Percentiles rank a stretch among this genome's conserved stretches.
These are phyloP conservation scores for Phenganax stokvisi DNA, from an alignment of 92 coral and sea anemone species.

Conservation along the genomic window DNA sequence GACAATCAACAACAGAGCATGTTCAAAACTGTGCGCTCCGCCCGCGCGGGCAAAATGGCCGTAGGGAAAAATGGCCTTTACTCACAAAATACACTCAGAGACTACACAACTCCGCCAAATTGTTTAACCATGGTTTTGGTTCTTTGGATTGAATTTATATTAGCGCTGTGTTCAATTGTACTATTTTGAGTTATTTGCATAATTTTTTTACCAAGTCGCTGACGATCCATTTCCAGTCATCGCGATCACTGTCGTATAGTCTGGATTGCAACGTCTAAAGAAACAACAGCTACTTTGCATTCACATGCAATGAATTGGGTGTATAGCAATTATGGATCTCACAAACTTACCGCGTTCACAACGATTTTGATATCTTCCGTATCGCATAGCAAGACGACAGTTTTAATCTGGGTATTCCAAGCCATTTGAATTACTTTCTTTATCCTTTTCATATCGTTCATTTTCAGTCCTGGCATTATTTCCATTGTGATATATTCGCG, in stretches of 20 bases:
- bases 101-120: no score
- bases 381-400: constrained; percentile 68
- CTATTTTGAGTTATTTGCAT: not conserved
- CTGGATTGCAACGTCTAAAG: constrained; percentile 29
- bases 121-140: no score
- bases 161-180: no score
- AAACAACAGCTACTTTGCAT: not conserved
- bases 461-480: constrained; percentile 75
- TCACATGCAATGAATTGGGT: not conserved
- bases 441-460: constrained; percentile 44
- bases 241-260: constrained; percentile 30
- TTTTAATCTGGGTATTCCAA: constrained; percentile 59
- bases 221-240: constrained; percentile 75
- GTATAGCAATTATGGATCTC: not conserved
- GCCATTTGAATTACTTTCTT: constrained; percentile 22
- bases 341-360: constrained; percentile 63
- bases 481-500: constrained; percentile 45
- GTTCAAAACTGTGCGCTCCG: no score
- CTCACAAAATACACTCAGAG: no score
- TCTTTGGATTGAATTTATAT: no score
- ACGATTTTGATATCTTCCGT: constrained; percentile 59
- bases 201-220: constrained; percentile 45
- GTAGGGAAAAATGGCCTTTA: no score
- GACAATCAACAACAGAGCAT: no score
- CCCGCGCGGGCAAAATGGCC: no score